Evolutionary conservation across 2,797 vertebrate genomes (phyloP).

Genomic region (Hephaestus fuliginosus): DNA sequence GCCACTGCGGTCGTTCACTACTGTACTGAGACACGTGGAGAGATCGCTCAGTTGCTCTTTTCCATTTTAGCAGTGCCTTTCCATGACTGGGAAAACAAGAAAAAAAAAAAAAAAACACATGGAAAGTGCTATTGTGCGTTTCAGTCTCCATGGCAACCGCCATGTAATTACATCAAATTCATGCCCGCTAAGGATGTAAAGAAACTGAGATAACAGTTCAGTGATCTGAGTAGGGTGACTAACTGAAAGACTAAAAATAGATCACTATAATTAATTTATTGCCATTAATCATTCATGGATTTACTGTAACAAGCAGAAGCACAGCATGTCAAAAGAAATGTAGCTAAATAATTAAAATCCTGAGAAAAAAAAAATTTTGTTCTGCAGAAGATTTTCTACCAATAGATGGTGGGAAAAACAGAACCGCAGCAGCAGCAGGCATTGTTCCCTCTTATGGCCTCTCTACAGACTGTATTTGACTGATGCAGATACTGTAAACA

Average conservation of each 20-base stretch:
- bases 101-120: no score
- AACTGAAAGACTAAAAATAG: constrained; percentile 64
- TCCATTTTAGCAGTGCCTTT: not conserved
- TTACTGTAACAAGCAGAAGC: constrained; percentile 71
- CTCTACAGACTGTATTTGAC: not conserved
- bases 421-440: not conserved
- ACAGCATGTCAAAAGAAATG: constrained; percentile 74
- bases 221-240: constrained; percentile 49
- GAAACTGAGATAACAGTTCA: constrained; percentile 47
- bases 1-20: not conserved
- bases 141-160: constrained; percentile 19
- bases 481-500: constrained; percentile 6
- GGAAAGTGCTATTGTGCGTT: constrained; percentile 17
- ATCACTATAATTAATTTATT: constrained; percentile 69
- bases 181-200: constrained; percentile 22
- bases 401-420: constrained; percentile 4
- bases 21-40: not conserved
- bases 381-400: constrained; percentile 10
- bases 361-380: constrained; percentile 25
- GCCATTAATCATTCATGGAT: constrained; percentile 70
- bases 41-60: not conserved
- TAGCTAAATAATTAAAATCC: constrained; percentile 72
- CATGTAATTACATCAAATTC: constrained; percentile 2
- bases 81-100: not conserved
- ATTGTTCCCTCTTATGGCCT: not conserved